These are phyloP conservation scores for Chrysina gloriosa DNA, from an alignment of 2,888 invertebrate species.

Conservation along the genomic window DNA sequence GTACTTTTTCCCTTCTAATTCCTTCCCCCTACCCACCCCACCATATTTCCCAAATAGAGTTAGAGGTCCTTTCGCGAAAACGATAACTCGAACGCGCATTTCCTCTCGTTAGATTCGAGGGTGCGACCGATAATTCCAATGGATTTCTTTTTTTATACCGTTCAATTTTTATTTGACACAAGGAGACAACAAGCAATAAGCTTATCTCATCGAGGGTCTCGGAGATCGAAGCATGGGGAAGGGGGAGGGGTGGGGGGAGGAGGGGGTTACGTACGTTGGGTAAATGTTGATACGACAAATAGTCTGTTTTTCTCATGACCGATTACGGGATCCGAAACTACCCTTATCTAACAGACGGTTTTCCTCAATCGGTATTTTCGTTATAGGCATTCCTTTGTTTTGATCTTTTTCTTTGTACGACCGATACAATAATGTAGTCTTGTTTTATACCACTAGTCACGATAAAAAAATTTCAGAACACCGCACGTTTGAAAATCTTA, in stretches of 20 bases:
- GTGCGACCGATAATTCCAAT: slow-evolving; percentile 78
- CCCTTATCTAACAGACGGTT: slow-evolving; percentile 72
- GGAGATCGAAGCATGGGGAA: slow-evolving; percentile 60
- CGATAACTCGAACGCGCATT: too few species aligned
- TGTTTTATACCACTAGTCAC: too few species aligned
- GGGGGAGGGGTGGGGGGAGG: too few species aligned
- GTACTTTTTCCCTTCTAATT: slow-evolving; percentile 69
- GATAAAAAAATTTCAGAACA: too few species aligned
- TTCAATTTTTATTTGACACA: slow-evolving; percentile 76
- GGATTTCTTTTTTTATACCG: slow-evolving; percentile 78
- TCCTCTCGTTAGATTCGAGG: slow-evolving; percentile 54
- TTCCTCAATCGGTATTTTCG: too few species aligned
- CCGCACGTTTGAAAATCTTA: too few species aligned
- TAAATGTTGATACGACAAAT: slow-evolving; percentile 81
- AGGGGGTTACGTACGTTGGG: slow-evolving; percentile 81
- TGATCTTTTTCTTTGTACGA: too few species aligned
- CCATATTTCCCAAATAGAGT: too few species aligned
- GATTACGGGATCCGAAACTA: slow-evolving; percentile 73
- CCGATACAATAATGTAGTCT: too few species aligned
- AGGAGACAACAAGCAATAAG: slow-evolving; percentile 80
- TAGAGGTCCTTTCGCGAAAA: too few species aligned
- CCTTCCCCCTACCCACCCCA: too few species aligned
- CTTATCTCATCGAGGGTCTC: slow-evolving; percentile 63
- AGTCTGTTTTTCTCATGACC: slow-evolving; percentile 72
- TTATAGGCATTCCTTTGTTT: too few species aligned